Percentiles rank a stretch among this genome's conserved stretches.
Evolutionary conservation across 2,888 invertebrate genomes (phyloP).

Genomic region (Apodemia hepburni): DNA sequence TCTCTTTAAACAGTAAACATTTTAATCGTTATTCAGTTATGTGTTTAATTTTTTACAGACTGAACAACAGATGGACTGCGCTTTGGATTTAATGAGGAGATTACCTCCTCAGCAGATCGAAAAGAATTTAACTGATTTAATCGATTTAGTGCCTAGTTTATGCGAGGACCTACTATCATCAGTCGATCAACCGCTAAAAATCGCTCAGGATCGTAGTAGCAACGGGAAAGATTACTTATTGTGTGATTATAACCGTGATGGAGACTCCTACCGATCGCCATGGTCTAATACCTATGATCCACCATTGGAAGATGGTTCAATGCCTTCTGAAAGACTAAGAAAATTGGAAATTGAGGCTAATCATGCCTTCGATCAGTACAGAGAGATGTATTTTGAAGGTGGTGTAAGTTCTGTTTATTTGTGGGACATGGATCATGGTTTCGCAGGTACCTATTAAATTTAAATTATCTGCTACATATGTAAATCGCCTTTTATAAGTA

Average conservation of each 20-base stretch:
- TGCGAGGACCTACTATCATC: constrained; percentile 98
- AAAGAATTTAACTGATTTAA: constrained; percentile 98
- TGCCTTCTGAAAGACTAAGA: constrained; percentile 97
- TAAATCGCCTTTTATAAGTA: no score
- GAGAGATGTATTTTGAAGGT: constrained; percentile 99
- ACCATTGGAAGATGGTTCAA: constrained; percentile 97
- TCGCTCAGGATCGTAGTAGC: constrained; percentile 96
- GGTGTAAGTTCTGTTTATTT: constrained; percentile 99
- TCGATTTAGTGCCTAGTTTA: constrained; percentile 96
- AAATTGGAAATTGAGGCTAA: constrained; percentile 99
- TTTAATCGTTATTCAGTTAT: constrained; percentile 32
- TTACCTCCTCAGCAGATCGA: constrained; percentile 99
- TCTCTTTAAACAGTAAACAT: constrained; percentile 41
- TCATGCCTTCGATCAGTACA: constrained; percentile 98
- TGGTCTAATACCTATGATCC: constrained; percentile 99
- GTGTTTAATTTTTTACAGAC: constrained; percentile 80
- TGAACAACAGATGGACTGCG: constrained; percentile 98
- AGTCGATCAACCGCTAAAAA: constrained; percentile 98
- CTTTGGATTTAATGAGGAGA: constrained; percentile 98
- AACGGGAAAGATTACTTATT: constrained; percentile 98
- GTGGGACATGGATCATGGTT: constrained; percentile 99
- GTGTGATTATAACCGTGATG: constrained; percentile 99
- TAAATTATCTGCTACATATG: neutral
- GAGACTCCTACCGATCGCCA: constrained; percentile 98
- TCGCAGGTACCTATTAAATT: constrained; percentile 86